Base-by-base conservation (phyloP, 2,113 vertebrate genomes). In the Amphiprion percula region DNA sequence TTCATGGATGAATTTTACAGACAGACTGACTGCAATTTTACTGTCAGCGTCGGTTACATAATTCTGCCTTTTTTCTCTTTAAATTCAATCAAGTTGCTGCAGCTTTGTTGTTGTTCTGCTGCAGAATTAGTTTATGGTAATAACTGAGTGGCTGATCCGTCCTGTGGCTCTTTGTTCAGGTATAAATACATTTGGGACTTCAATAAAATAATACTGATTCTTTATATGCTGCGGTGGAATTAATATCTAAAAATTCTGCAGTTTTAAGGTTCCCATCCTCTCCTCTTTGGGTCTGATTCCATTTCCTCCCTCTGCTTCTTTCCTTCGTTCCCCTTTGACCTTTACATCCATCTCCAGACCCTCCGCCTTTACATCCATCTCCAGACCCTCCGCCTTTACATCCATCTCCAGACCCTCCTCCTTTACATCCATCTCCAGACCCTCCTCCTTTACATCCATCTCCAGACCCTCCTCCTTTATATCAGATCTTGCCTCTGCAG, bases 211-310 rank as follows among this genome's bases (percentile, higher is more conserved):
- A 55, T 77, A 69, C 58, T 49, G 44, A 9, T 66, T 19, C 44
- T 81, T 87, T 80, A 72, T 60, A 53, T 30, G 60, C 60, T 54
- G 9, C 79, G 17, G 77, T 56, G 47, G 78, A 80, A 86, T 44
- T 49, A 79, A 44, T n/a, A 60, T 79, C 75, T 16, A 64, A 33
- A 75, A 50, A 64, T 64, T 76, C 33, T 63, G 33, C 70, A 50
- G 58, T 26, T 60, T 72, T 33, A 23, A 66, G 58, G 68, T 53
- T 56, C 37, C 30, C 46, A 53, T 70, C 23, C 50, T 24, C 21
- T 56, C 68, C 24, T 66, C 21, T 62, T 41, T 81, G 37, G 50
- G 26, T 64, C 7, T 71, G 60, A 26, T 26, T 26, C 26, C 3
- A 3, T 26, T 26, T 3, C 26, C 3, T 67, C 19, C 26, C 30